A percentile compares a stretch with the other conserved stretches of the same genome.
Conservation (phyloP, 2,888 invertebrate genomes). For the Drosophila gaucha region DNA sequence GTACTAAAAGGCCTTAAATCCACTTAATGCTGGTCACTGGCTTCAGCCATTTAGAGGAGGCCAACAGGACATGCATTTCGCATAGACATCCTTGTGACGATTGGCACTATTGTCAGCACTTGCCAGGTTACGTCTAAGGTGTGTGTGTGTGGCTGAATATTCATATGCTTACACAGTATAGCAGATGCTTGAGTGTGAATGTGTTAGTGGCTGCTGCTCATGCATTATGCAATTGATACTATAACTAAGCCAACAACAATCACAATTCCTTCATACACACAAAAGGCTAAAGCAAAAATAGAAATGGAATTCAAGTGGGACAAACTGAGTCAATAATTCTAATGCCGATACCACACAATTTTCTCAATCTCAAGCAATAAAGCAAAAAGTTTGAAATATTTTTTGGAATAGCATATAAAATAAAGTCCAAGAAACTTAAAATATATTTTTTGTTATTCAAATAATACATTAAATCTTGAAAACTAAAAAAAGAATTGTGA, state of each 20-base stretch:
- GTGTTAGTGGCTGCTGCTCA: conserved; percentile 52
- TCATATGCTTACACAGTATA: conserved; percentile 36
- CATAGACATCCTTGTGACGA: conserved; percentile 47
- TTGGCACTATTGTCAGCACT: conserved; percentile 65
- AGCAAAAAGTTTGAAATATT: neutral
- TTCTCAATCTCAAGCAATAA: neutral
- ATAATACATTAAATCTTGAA: no score
- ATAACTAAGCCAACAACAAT: conserved; percentile 29
- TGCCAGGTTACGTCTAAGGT: conserved; percentile 20
- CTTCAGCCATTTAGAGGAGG: conserved; percentile 16
- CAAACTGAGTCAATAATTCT: conserved; percentile 15
- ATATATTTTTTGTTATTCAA: no score
- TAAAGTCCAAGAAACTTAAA: neutral
- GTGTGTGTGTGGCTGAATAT: conserved; percentile 51
- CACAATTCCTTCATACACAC: conserved; percentile 4
- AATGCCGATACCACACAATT: neutral
- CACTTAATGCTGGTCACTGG: conserved; percentile 43
- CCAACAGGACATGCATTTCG: conserved; percentile 15
- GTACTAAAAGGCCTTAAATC: conserved; percentile 25
- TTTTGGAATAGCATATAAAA: neutral
- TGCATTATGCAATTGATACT: conserved; percentile 68
- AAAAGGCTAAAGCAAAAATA: no score
- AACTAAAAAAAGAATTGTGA: no score
- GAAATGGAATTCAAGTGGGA: conserved; percentile 24
- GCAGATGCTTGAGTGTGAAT: conserved; percentile 26